Conservation (phyloP, 2,113 vertebrate species). For the Pomatostomus ruficeps region DNA sequence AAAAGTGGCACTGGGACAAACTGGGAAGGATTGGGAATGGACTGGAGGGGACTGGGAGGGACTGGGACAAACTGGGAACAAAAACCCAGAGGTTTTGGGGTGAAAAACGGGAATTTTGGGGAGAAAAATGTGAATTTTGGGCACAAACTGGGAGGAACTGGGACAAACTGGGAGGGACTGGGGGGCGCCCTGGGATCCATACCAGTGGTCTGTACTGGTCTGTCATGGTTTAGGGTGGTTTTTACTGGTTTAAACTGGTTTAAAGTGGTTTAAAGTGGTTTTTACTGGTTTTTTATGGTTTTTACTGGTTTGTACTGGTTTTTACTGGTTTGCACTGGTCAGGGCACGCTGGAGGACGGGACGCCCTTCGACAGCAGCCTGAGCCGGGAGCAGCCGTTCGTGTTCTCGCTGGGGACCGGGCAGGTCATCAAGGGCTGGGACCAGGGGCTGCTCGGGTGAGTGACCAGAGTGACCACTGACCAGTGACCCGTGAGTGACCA, state of each 20-base stretch:
- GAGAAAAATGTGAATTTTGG: too few species aligned
- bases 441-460: neutral
- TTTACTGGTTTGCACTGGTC: neutral
- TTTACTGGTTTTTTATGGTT: neutral
- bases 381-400: neutral
- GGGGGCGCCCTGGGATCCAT: too few species aligned
- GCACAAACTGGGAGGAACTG: neutral
- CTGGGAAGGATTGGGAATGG: too few species aligned
- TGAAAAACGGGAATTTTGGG: too few species aligned
- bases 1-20: too few species aligned
- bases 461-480: neutral
- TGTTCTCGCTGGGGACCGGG: neutral
- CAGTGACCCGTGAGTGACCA: too few species aligned
- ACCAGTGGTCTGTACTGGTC: neutral
- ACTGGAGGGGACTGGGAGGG: too few species aligned
- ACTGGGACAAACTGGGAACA: neutral
- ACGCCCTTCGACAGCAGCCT: neutral
- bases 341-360: neutral
- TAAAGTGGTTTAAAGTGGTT: rapidly evolving
- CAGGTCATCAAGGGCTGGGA: neutral
- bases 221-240: too few species aligned
- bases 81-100: too few species aligned
- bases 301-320: neutral
- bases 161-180: neutral
- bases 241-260: neutral